Base-by-base conservation (phyloP, 2,113 vertebrate species). In the Hippolais icterina region DNA sequence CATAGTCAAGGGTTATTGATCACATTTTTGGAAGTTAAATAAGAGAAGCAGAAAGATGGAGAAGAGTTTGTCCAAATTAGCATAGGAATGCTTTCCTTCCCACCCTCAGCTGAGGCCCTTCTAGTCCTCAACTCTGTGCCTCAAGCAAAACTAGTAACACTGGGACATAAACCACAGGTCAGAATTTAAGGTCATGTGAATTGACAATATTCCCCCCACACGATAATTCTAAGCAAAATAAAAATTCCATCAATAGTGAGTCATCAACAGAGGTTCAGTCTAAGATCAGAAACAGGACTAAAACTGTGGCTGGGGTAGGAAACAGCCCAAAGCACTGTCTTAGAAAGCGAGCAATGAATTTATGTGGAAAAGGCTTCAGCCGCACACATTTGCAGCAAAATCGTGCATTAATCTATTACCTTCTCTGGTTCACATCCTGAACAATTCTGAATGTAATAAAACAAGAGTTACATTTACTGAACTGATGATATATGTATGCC, bases 201-300 rank as follows among this genome's bases (percentile, higher is more conserved):
- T 59, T 22, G 52, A 63, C 42, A 25, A 25, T 63, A 85, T 63
- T 93, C 60, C 64, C 72, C 33, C 46, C 59, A 77, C 42, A 77
- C 5, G 6, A 65, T 35, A 35, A 77, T 77, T 88, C 57, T 27
- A 54, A 90, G 71, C 25, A 61, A 90, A 93, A 68, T 35, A 59
- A 46, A 68, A 85, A 65, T 80, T 88, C 87, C 63, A 47, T 60
- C 61, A 76, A 33, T 46, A 53, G 56, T 56, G 68, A 94, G 27
- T 83, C 91, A 66, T 63, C 16, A 56, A 6, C 46, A 69, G 64
- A 77, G 46, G 52, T 74, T 89, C 53, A 44, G 44, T 53, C 66
- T 84, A 42, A 57, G 53, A 87, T 91, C 75, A 79, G 91, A 94
- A 95, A 84, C 64, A 75, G 65, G 49, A 53, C 64, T 60, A 27